Percentiles rank a stretch among this genome's conserved stretches.
Conservation (phyloP, 2,888 invertebrate species). For the Chalcosyrphus nemorum region DNA sequence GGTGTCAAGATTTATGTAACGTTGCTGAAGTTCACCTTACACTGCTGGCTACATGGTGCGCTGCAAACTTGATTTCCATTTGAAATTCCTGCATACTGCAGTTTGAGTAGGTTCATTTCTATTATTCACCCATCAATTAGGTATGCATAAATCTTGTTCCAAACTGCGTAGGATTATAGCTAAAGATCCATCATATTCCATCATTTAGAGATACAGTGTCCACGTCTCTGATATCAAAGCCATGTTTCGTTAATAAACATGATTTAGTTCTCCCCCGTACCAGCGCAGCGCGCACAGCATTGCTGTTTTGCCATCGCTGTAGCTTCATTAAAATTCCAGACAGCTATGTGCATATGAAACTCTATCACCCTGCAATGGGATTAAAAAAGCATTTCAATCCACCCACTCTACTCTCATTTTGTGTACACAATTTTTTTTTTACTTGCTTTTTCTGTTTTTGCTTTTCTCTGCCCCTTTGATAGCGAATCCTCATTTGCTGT, state of each 20-base stretch:
- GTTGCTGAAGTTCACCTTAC: too few species aligned
- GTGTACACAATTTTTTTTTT: too few species aligned
- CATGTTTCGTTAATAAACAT: background rate
- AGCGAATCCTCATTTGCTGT: conserved; percentile 7
- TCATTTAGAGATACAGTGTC: background rate
- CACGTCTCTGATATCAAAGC: background rate
- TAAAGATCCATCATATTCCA: background rate
- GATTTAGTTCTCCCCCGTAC: background rate
- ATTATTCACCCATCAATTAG: too few species aligned
- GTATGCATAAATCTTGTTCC: background rate
- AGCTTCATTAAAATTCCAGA: conserved; percentile 55
- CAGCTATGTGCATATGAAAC: conserved; percentile 46
- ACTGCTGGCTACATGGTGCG: too few species aligned
- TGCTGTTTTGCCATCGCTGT: conserved; percentile 3
- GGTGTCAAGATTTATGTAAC: too few species aligned
- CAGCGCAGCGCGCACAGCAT: background rate
- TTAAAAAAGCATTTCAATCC: conserved; percentile 10
- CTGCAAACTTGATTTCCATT: too few species aligned
- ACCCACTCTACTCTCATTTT: background rate
- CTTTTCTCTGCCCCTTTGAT: conserved; percentile 1
- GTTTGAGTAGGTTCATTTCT: too few species aligned
- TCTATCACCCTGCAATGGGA: conserved; percentile 27
- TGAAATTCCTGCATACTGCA: too few species aligned
- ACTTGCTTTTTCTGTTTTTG: too few species aligned
- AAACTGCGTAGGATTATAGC: background rate